Base-by-base conservation (phyloP, 1,140 invertebrate species). In the Scylla paramamosain region DNA sequence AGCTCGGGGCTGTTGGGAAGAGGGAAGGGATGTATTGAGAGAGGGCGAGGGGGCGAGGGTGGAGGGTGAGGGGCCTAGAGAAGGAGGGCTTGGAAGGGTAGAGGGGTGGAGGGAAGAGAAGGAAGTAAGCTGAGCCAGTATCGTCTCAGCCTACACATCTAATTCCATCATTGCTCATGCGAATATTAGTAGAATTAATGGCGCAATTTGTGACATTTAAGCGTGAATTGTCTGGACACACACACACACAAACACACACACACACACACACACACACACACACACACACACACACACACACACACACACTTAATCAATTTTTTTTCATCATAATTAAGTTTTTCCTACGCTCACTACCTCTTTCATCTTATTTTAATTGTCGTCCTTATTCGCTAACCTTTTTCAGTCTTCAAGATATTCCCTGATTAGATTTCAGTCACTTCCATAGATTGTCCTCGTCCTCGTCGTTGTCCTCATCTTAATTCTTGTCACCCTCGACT, bases 231-330 rank as follows among this genome's bases (percentile, higher is more conserved):
- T 12, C 89, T 48, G 16, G 28, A n/a, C 89, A n/a, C 10, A 46
- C 45, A 46, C 89, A 25, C 86, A 45, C 86, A 45, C 29, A 45
- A 1, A 32, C 86, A 88, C 86, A 88, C 86, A 88, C 86, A 88
- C 86, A 88, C 29, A 31, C 28, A 88, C 86, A 88, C 86, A 88
- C 86, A 88, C 86, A 88, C 86, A 88, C 86, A 88, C 86, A 88
- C 86, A 88, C 86, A 88, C 86, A 88, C 86, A 88, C 86, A 88
- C 86, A 88, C 86, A 88, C 86, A 88, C 86, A 88, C 86, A 88
- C 86, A 45, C 86, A 45, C 86, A 88, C 25, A 77, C 67, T 77
- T 77, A 7, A 77, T n/a, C n/a, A 77, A 77, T 2, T 8, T 77
- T 20, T 8, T 77, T 20, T 14, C 25, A 77, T 77, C 1, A n/a